Evolutionary conservation across 1,140 invertebrate species (phyloP).

Genomic region (Linepithema humile): DNA sequence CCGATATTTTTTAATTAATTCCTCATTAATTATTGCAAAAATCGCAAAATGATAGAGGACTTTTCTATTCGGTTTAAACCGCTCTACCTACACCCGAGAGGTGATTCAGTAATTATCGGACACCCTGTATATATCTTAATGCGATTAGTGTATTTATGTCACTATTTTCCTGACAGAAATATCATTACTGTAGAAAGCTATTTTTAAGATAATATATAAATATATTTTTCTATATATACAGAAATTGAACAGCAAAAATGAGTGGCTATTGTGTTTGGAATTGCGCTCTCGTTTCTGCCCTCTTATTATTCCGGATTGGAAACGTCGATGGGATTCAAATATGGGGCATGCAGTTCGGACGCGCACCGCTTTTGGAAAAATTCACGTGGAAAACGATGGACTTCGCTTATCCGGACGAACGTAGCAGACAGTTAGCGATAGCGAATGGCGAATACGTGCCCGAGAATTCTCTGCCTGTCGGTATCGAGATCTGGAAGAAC

Average conservation of each 20-base stretch:
- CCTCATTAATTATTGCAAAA: too few relatives aligned
- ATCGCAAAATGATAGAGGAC: too few relatives aligned
- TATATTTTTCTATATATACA: conserved; percentile 1
- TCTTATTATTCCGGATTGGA: not conserved
- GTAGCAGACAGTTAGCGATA: conserved; percentile 87
- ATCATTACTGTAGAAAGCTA: too few relatives aligned
- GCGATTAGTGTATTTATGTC: too few relatives aligned
- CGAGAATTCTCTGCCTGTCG: conserved; percentile 91
- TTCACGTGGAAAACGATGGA: conserved; percentile 91
- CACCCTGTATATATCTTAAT: too few relatives aligned
- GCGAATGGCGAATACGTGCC: conserved; percentile 87
- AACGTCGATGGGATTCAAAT: conserved; percentile 52
- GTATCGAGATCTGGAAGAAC: conserved; percentile 91
- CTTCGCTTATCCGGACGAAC: conserved; percentile 88
- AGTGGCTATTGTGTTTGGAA: not conserved
- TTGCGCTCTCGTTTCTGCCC: conserved; percentile 3
- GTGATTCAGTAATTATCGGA: too few relatives aligned
- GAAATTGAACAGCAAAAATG: conserved; percentile 9
- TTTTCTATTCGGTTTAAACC: too few relatives aligned
- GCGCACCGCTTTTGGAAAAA: conserved; percentile 86
- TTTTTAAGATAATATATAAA: too few relatives aligned
- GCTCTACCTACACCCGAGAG: too few relatives aligned
- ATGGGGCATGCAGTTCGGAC: conserved; percentile 74
- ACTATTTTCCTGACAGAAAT: too few relatives aligned
- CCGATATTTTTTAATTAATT: too few relatives aligned